These are phyloP conservation scores for Cliona cf. orientalis DNA, from an alignment of 37 sponge, comb jelly and placozoan species.

Conservation along the genomic window DNA sequence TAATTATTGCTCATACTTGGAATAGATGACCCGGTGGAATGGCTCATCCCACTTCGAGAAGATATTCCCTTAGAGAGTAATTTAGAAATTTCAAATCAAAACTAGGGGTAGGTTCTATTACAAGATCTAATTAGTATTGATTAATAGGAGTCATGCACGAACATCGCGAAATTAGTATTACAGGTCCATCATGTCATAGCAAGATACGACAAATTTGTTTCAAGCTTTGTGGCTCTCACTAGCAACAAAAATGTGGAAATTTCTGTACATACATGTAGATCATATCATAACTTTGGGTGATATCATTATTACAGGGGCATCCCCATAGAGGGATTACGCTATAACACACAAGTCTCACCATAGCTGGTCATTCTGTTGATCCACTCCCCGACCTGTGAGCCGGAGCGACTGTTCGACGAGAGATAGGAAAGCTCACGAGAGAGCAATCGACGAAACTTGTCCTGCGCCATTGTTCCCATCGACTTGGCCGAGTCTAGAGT, in stretches of 20 bases:
- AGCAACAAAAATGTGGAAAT: background rate
- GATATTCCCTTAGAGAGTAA: no score
- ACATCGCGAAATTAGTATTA: no score
- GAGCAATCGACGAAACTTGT: conserved; percentile 79
- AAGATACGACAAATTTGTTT: background rate
- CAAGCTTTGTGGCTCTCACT: background rate
- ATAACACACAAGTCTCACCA: no score
- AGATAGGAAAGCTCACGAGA: conserved; percentile 65
- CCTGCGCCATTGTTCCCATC: conserved; percentile 87
- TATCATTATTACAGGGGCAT: background rate
- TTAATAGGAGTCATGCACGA: no score
- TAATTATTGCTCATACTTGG: no score
- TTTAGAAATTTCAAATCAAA: no score
- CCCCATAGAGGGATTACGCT: background rate
- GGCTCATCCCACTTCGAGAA: no score
- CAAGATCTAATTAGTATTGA: no score
- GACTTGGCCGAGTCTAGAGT: conserved; percentile 82
- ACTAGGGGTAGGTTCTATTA: no score
- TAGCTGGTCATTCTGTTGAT: conserved; percentile 41
- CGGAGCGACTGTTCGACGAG: conserved; percentile 67
- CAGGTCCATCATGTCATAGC: no score
- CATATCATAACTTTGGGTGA: background rate
- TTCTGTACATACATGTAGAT: background rate
- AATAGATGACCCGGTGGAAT: no score
- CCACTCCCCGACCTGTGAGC: conserved; percentile 75